Conservation (phyloP, 2,113 vertebrate genomes). For the Nematolebias whitei region DNA sequence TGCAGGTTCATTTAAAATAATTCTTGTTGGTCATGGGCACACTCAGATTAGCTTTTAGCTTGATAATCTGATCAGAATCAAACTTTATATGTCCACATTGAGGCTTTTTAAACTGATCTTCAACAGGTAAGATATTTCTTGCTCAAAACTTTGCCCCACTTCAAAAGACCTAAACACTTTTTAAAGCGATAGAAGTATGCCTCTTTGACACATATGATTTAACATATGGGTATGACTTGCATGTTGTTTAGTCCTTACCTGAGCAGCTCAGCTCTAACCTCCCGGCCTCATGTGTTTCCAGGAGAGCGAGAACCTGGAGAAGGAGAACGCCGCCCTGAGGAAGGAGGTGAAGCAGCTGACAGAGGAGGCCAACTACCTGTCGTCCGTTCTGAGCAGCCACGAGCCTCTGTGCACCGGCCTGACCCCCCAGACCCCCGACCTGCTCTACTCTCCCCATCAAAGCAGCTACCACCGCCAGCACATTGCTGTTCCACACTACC, state of each 20-base stretch:
- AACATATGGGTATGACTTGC: no score
- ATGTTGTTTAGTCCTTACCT: not conserved
- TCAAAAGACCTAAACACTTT: no score
- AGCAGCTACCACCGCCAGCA: constrained; percentile 88
- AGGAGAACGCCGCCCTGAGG: constrained; percentile 90
- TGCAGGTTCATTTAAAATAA: no score
- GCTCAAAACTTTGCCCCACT: no score
- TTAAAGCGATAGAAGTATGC: no score
- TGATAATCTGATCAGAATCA: no score
- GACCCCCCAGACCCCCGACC: constrained; percentile 79
- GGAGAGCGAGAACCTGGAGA: constrained; percentile 96
- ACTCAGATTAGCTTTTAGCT: no score
- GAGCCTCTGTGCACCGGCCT: constrained; percentile 89
- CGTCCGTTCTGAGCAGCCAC: constrained; percentile 88
- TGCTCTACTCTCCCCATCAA: constrained; percentile 82
- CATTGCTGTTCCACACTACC: constrained; percentile 89
- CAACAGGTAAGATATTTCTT: no score
- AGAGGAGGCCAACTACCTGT: constrained; percentile 92
- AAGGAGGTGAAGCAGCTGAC: constrained; percentile 94
- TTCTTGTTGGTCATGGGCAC: no score
- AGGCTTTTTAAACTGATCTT: no score
- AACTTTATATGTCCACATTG: no score
- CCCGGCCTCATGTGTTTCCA: constrained; percentile 55
- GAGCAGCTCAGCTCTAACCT: not conserved
- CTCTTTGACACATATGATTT: no score